A percentile compares a stretch with the other conserved stretches of the same genome.
Evolutionary conservation across 2,888 invertebrate species (phyloP).

Genomic region (Cephus runcator): DNA sequence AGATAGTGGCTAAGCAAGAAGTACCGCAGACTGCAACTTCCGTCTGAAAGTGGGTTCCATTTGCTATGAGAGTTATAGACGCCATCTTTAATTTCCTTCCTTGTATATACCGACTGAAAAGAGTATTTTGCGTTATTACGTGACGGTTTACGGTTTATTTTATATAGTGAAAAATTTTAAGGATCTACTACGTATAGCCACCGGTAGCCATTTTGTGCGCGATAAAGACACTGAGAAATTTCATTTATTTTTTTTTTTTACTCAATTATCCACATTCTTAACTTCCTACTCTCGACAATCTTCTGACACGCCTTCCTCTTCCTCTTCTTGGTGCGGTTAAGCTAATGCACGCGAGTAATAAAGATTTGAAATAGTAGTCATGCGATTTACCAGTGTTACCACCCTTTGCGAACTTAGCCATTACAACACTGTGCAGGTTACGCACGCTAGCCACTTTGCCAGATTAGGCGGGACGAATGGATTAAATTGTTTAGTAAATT

Average conservation of each 20-base stretch:
- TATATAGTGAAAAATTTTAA: not conserved
- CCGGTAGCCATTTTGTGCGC: not conserved
- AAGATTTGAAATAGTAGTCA: not conserved
- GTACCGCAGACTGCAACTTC: slow-evolving; percentile 9
- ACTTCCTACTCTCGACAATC: not conserved
- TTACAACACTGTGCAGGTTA: not conserved
- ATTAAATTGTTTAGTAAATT: not conserved
- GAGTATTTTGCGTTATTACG: not conserved
- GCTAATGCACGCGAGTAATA: not conserved
- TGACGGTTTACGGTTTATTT: not conserved
- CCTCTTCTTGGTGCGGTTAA: not conserved
- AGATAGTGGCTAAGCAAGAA: slow-evolving; percentile 7
- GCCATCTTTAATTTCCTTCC: not conserved
- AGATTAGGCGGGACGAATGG: not conserved
- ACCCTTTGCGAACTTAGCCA: not conserved
- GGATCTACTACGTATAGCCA: not conserved
- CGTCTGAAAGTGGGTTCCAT: slow-evolving; percentile 2
- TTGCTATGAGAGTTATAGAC: not conserved
- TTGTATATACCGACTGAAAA: not conserved
- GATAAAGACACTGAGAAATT: not conserved
- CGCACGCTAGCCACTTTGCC: not conserved
- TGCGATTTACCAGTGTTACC: not conserved
- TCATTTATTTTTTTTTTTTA: not conserved
- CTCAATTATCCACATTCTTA: not conserved
- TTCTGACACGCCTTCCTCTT: not conserved